Evolutionary conservation across 2,113 vertebrate species (phyloP).

Genomic region (Nycticorax nycticorax): DNA sequence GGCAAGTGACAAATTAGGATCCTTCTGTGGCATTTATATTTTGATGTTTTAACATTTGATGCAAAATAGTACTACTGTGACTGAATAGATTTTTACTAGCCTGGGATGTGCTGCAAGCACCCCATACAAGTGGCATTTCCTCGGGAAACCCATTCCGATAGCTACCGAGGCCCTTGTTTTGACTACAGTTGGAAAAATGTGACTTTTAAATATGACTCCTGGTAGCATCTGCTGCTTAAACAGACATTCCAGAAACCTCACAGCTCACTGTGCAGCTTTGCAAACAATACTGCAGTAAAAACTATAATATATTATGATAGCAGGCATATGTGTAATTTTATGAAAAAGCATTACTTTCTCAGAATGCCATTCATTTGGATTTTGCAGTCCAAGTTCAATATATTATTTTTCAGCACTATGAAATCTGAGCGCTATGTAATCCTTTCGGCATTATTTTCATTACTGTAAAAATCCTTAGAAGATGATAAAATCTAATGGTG

Average conservation of each 20-base stretch:
- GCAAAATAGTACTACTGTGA: neutral
- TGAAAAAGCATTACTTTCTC: neutral
- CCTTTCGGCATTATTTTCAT: neutral
- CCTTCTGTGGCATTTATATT: neutral
- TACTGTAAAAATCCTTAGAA: neutral
- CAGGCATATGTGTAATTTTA: neutral
- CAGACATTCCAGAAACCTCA: neutral
- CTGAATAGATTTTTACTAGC: neutral
- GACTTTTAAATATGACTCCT: neutral
- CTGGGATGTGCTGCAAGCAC: neutral
- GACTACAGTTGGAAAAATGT: neutral
- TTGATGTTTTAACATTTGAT: neutral
- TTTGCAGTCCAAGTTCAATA: neutral
- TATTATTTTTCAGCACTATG: neutral
- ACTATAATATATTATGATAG: neutral
- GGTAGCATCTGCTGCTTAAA: conserved; percentile 1
- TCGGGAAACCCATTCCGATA: conserved; percentile 20
- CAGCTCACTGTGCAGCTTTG: neutral
- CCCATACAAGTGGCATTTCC: conserved; percentile 41
- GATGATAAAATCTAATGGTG: neutral
- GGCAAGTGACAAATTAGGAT: neutral
- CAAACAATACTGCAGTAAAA: neutral
- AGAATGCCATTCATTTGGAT: neutral
- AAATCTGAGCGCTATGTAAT: neutral
- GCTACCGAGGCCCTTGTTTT: conserved; percentile 18